Evolutionary conservation across 2,888 invertebrate genomes (phyloP), one percentile per base, ranked within the genome.

Genomic region (Lucinisca nassula): DNA sequence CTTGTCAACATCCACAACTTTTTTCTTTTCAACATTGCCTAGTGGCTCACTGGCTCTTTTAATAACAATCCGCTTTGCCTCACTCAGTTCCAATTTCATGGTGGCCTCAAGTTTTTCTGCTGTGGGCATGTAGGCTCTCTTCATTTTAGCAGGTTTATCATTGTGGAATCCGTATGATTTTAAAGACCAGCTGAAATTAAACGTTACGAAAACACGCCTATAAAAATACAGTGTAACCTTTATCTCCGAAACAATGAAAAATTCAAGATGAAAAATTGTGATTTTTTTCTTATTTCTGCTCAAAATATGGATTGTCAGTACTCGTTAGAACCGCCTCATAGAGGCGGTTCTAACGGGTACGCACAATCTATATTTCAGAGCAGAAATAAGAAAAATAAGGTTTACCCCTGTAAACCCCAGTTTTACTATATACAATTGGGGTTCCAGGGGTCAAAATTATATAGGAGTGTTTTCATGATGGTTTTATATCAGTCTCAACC

Each of bases 71-170:
- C 67, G 67, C 21, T 67, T 67, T 1, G 67, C 32, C 1, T 32
- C 21, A 35, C 35, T 21, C 3, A 67, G 35, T 78, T 94, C 94
- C 35, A 79, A 37, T 10, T 83, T 37, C 86, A 91, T 92, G 24
- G 91, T 88, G 17, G 83, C 72, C 21, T 79, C 40, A n/a, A 93
- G 75, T 1, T 85, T 78, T 27, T 79, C 75, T 21, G 70, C 30
- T 17, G 81, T 84, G 10, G 93, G 91, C 2, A 75, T 58, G 21
- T 58, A 79, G 32, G 94, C 77, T 38, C 51, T 76, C 38, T 83
- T 82, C 35, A 55, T 76, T 45, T 24, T 51, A 24, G 21, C 67
- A 58, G 30, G 32, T 3, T 37, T 74, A 49, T 8, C 35, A 38
- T 76, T 78, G 45, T 80, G 45, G 55, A 72, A 86, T 38, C 90